Evolutionary conservation across 2,797 vertebrate genomes (phyloP).

Genomic region (Chelidonichthys spinosus): DNA sequence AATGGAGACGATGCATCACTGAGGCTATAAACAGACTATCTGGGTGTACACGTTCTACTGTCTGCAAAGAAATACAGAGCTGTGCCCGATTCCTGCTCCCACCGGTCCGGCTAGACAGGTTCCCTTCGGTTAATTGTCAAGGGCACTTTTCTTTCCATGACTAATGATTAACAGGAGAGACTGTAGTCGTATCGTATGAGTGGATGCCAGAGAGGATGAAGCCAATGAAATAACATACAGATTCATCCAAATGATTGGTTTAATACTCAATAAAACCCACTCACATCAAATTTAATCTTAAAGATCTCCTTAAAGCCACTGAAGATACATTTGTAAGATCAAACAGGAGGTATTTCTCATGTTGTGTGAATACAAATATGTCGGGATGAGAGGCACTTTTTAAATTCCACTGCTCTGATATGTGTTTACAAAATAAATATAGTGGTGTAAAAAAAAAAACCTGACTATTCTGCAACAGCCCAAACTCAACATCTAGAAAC

Average conservation of each 20-base stretch:
- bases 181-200: constrained; percentile 7
- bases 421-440: constrained; percentile 49
- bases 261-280: not conserved
- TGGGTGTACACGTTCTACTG: constrained; percentile 40
- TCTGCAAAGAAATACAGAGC: constrained; percentile 50
- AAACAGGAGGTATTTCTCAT: not conserved
- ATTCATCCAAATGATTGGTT: not conserved
- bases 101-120: constrained; percentile 70
- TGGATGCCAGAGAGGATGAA: not conserved
- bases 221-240: not conserved
- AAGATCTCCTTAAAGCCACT: not conserved
- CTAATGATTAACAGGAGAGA: constrained; percentile 69
- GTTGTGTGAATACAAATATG: not conserved
- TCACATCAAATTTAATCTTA: not conserved
- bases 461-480: not conserved
- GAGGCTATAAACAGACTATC: constrained; percentile 19
- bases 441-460: constrained; percentile 9
- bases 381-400: not conserved
- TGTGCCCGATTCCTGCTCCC: constrained; percentile 19
- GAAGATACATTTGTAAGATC: not conserved
- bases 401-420: not conserved
- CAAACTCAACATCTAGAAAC: not conserved
- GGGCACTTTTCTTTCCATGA: constrained; percentile 42
- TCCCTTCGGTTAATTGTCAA: constrained; percentile 46
- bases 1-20: constrained; percentile 22